Evolutionary conservation across 2,797 vertebrate species (phyloP).

Genomic region (Triplophysa yarkandensis): DNA sequence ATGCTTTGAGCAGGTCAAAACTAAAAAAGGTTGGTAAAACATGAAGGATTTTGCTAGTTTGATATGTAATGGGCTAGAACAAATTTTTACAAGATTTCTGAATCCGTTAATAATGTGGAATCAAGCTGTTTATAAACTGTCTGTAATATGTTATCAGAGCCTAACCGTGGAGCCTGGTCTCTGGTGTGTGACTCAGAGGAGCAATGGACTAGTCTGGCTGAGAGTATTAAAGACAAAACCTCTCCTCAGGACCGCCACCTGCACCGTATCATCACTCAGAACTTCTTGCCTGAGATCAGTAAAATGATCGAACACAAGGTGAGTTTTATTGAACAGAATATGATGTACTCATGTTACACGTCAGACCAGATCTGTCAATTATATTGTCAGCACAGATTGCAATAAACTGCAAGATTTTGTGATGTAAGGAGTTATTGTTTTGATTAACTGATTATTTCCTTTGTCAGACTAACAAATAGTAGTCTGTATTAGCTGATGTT

Average conservation of each 20-base stretch:
- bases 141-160: conserved; percentile 56
- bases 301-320: conserved; percentile 98
- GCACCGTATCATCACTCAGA: conserved; percentile 93
- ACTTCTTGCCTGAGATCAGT: conserved; percentile 97
- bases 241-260: conserved; percentile 92
- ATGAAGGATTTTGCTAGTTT: background rate
- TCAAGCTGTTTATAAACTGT: background rate
- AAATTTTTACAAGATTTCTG: background rate
- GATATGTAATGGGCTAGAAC: background rate
- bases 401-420: background rate
- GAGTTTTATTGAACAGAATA: conserved; percentile 47
- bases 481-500: background rate
- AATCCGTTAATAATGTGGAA: background rate
- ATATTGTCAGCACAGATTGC: conserved; percentile 4
- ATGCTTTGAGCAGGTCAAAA: conserved; percentile 55
- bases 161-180: conserved; percentile 82
- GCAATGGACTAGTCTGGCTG: conserved; percentile 90
- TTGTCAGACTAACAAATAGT: background rate
- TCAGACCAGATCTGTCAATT: background rate
- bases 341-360: conserved; percentile 3
- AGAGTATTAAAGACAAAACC: conserved; percentile 90
- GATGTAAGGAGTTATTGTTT: background rate
- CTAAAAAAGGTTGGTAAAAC: conserved; percentile 59
- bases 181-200: conserved; percentile 93
- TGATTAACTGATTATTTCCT: too few species aligned